Conservation (phyloP, 2,797 vertebrate genomes). For the Mormyrus hasselquistii region DNA sequence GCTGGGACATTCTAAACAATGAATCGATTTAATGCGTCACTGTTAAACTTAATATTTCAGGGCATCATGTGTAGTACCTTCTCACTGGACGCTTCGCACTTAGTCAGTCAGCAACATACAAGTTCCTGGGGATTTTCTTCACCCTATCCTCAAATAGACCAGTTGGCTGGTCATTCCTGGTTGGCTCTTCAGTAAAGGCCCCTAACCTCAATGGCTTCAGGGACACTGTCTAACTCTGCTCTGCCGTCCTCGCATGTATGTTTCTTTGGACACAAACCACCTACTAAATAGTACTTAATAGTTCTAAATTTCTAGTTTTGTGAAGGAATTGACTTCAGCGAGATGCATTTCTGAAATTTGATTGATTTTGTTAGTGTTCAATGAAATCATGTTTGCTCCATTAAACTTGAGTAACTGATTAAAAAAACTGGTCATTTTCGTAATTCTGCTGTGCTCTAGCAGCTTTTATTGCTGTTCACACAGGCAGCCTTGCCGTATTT, state of each 20-base stretch:
- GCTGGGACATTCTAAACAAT: background rate
- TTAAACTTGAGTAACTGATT: background rate
- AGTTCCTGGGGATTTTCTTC: background rate
- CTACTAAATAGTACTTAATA: background rate
- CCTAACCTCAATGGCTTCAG: background rate
- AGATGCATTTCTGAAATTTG: background rate
- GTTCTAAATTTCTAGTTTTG: background rate
- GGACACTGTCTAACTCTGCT: background rate
- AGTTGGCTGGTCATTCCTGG: background rate
- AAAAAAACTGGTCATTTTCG: background rate
- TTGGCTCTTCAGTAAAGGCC: background rate
- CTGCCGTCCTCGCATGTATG: background rate
- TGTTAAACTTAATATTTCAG: background rate
- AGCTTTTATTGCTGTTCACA: background rate
- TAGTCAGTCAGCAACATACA: background rate
- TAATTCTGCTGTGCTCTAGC: background rate
- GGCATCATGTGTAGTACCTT: background rate
- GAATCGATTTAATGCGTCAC: background rate
- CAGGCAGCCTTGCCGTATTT: background rate
- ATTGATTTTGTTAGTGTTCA: background rate
- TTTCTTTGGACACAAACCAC: background rate
- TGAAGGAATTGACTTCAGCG: background rate
- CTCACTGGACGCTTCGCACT: background rate
- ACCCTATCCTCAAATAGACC: background rate
- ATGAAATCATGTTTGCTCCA: background rate